These are phyloP conservation scores for Centropus unirufus DNA, from an alignment of 2,113 vertebrate species.

Conservation along the genomic window DNA sequence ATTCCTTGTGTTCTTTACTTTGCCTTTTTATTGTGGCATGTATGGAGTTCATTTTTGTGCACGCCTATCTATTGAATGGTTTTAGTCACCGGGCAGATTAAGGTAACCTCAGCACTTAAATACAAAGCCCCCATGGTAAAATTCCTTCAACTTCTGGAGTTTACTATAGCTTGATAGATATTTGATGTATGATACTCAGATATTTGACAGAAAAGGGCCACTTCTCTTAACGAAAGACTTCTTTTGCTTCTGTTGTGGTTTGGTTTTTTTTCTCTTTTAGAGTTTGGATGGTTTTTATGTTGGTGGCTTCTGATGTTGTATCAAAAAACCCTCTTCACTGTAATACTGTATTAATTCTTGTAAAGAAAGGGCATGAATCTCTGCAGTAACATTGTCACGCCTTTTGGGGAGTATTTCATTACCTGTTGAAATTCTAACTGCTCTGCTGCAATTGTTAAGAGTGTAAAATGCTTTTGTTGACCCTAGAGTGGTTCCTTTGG, in stretches of 20 bases:
- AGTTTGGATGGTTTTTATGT: neutral
- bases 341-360: no score
- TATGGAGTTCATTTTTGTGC: neutral
- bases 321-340: neutral
- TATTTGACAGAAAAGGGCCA: neutral
- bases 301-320: constrained; percentile 16
- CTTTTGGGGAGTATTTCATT: constrained; percentile 4
- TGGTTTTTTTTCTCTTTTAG: neutral
- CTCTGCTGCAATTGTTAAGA: constrained; percentile 36
- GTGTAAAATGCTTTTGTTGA: constrained; percentile 34
- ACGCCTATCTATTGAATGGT: neutral
- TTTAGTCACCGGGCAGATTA: neutral
- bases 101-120: neutral
- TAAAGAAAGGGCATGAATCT: neutral
- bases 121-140: neutral
- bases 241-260: neutral
- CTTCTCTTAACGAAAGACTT: neutral
- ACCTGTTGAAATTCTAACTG: neutral
- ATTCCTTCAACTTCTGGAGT: neutral
- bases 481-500: constrained; percentile 59
- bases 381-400: constrained; percentile 4
- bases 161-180: neutral
- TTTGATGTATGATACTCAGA: constrained; percentile 3
- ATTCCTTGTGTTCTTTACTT: neutral
- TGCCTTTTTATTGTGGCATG: neutral